Evolutionary conservation across 2,797 vertebrate species (phyloP), one percentile per base, ranked within the genome.

Genomic region (Muraenolepis orangiensis): DNA sequence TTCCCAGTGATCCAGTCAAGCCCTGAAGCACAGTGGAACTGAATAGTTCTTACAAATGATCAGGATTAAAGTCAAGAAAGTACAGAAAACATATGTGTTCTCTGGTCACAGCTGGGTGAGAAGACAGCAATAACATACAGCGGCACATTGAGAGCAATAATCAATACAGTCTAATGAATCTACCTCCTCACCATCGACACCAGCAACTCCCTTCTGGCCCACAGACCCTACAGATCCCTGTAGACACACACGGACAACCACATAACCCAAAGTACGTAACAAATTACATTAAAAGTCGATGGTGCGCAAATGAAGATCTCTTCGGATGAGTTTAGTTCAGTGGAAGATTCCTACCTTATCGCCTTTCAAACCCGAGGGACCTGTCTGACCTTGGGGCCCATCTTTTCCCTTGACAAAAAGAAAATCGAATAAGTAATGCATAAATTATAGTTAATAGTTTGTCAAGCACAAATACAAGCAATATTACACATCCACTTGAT

Each of bases 151-250:
- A 75, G 81, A 84, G 81, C 71, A 73, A 68, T 83, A 71, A 86
- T 80, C 73, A 89, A 87, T 75, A 83, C 81, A 88, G 57, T 87
- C 77, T 88, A 83, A 92, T 90, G 87, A 90, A 90, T 93, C 84
- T 95, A 95, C 94, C 94, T 94, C 93, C 92, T 94, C 93, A 94
- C 94, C 94, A 93, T 94, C 91, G 89, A 93, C 87, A 88, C 94
- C 94, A 83, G 88, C 81, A 85, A 81, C 82, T 84, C 93, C 93
- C 70, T 87, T 76, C 72, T 77, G 80, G 36, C 93, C 93, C 42
- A 46, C 8, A 75, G 38, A 36, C 81, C 93, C 94, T 76, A 32
- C 71, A 28, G 81, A 83, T 78, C 94, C 94, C 94, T 95, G 78
- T 76, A 81, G 64, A 79, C 23, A 70, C 69, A 70, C 11, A 26